Conservation (phyloP, 2,797 vertebrate species). For the Oreochromis mossambicus region DNA sequence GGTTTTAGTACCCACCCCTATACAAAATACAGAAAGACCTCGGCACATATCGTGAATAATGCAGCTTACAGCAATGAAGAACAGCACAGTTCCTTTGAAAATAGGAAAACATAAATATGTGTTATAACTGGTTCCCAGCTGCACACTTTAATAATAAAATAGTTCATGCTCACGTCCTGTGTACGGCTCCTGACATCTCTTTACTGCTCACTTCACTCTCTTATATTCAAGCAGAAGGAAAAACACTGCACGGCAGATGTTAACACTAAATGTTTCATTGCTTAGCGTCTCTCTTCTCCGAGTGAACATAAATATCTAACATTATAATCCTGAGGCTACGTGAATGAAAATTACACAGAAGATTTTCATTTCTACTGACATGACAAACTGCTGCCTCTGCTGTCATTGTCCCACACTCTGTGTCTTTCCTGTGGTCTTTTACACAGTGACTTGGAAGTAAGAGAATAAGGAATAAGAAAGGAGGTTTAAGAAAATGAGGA, state of each 20-base stretch:
- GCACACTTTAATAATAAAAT: background rate
- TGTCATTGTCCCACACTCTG: background rate
- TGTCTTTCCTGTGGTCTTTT: constrained; percentile 27
- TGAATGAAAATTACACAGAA: background rate
- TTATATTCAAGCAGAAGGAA: background rate
- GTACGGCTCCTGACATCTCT: background rate
- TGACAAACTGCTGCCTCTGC: background rate
- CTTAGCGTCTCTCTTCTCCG: background rate
- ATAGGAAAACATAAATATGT: background rate
- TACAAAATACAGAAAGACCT: background rate
- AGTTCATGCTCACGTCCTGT: background rate
- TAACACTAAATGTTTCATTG: constrained; percentile 9
- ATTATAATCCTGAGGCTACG: background rate
- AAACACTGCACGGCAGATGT: constrained; percentile 19
- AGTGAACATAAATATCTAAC: background rate
- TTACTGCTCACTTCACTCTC: background rate
- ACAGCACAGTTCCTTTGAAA: constrained; percentile 5
- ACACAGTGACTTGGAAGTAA: constrained; percentile 35
- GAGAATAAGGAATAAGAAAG: background rate
- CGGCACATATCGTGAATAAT: constrained; percentile 27
- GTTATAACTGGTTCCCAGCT: background rate
- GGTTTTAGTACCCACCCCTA: background rate
- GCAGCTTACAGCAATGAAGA: constrained; percentile 33
- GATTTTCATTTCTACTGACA: background rate
- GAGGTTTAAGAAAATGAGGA: background rate